These are phyloP conservation scores for Caenorhabditis inopinata DNA, from an alignment of 1,140 invertebrate species.

Conservation along the genomic window DNA sequence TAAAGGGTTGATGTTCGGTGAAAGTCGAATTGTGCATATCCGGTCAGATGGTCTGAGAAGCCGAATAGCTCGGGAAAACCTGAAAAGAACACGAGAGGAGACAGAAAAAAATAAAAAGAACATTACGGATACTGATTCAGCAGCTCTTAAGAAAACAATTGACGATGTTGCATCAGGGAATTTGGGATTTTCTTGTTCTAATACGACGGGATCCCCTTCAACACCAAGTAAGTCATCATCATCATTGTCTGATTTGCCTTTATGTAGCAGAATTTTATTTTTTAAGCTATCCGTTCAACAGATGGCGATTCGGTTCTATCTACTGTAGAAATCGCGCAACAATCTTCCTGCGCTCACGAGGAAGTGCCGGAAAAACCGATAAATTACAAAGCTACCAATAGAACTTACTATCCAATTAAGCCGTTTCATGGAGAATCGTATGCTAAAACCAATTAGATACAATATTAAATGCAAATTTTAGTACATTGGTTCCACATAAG, in stretches of 20 bases:
- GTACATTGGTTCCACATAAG: neutral
- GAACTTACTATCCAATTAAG: neutral
- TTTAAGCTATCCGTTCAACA: too few species aligned
- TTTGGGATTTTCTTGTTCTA: neutral
- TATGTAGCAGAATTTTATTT: too few species aligned
- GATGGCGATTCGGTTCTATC: too few species aligned
- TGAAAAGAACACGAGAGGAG: neutral
- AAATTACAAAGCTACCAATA: too few species aligned
- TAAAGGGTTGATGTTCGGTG: neutral
- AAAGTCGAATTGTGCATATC: neutral
- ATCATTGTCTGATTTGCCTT: too few species aligned
- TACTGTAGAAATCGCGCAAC: too few species aligned
- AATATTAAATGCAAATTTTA: neutral
- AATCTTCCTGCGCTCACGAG: too few species aligned
- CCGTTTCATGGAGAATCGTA: neutral
- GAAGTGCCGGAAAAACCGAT: too few species aligned
- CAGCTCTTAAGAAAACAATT: neutral
- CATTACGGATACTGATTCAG: neutral
- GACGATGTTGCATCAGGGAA: neutral
- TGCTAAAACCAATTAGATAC: too few species aligned
- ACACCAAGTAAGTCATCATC: neutral
- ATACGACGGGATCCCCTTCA: neutral
- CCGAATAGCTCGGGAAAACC: neutral
- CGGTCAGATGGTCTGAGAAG: constrained; percentile 7
- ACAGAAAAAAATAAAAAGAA: neutral